Conservation (phyloP, 1,140 invertebrate genomes). For the Sipha flava region DNA sequence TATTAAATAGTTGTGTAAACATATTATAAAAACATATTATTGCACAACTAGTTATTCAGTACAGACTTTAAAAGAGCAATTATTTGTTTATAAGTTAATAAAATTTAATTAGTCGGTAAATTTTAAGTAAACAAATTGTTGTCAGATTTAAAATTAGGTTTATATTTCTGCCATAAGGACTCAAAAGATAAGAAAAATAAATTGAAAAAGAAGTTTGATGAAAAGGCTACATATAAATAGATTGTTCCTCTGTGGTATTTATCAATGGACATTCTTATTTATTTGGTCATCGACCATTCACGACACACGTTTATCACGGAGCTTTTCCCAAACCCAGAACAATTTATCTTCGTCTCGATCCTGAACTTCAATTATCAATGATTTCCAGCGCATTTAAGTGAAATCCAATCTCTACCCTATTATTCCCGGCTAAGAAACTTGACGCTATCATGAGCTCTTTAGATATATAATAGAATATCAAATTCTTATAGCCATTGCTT, state of each 20-base stretch:
- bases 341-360: conserved; percentile 14
- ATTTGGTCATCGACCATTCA: conserved; percentile 20
- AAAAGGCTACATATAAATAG: background rate
- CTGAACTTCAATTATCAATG: conserved; percentile 21
- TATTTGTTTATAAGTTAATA: too few relatives aligned
- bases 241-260: background rate
- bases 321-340: background rate
- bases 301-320: background rate
- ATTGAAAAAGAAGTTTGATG: background rate
- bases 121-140: too few relatives aligned
- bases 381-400: conserved; percentile 10
- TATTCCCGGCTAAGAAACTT: background rate
- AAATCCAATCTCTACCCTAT: background rate
- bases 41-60: too few relatives aligned
- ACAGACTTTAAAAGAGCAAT: too few relatives aligned
- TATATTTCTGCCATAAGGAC: background rate
- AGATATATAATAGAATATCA: background rate
- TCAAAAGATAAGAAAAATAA: conserved; percentile 3
- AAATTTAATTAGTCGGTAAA: too few relatives aligned
- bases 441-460: background rate
- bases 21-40: too few relatives aligned
- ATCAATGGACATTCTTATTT: background rate
- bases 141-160: background rate
- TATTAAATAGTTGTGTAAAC: too few relatives aligned
- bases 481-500: background rate